Evolutionary conservation across 2,797 vertebrate genomes (phyloP).

Genomic region (Acanthiza pusilla): DNA sequence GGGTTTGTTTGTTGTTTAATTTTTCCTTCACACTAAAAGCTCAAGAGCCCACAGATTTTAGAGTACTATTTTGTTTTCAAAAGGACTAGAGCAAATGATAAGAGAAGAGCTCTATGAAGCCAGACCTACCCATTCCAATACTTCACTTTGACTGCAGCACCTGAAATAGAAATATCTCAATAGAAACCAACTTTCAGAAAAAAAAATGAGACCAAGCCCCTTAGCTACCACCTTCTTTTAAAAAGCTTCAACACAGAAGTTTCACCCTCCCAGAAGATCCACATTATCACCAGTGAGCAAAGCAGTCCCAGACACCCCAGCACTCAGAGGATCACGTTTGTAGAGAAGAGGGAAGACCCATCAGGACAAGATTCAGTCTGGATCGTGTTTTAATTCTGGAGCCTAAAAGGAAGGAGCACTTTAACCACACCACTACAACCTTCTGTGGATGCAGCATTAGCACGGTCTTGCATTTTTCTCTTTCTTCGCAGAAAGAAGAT

Average conservation of each 20-base stretch:
- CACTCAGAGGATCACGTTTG: not conserved
- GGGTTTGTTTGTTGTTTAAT: not conserved
- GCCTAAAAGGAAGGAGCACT: not conserved
- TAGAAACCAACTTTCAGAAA: not conserved
- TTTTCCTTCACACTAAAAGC: not conserved
- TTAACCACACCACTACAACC: not conserved
- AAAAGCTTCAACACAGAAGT: not conserved
- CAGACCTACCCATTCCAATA: not conserved
- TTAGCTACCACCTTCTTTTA: not conserved
- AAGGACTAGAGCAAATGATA: not conserved
- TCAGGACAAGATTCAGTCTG: not conserved
- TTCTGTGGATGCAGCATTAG: not conserved
- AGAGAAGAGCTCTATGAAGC: not conserved
- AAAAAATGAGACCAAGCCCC: not conserved
- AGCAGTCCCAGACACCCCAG: not conserved
- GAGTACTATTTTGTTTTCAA: not conserved
- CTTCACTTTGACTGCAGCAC: not conserved
- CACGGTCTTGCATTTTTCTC: not conserved
- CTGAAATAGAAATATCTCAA: not conserved
- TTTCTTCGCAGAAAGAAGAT: not conserved
- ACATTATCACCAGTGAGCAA: fast-evolving
- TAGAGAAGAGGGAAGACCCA: not conserved
- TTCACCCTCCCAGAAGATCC: not conserved
- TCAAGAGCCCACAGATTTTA: not conserved
- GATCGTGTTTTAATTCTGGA: not conserved